phyloP scores from a whole-genome alignment of 1,140 invertebrate species.

The Vanessa atalanta region DNA sequence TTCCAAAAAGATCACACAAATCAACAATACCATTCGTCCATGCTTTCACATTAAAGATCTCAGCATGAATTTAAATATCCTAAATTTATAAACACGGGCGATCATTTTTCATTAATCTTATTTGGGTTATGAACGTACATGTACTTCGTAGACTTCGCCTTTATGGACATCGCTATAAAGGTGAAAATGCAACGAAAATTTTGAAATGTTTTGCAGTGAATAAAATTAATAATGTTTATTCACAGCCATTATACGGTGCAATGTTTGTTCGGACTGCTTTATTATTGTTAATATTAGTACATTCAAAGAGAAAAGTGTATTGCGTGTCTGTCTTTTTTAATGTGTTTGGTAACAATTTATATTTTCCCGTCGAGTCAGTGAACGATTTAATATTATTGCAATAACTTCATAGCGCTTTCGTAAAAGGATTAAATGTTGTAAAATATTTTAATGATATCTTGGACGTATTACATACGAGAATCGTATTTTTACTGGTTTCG shows the following conservation, averaged over 20 bases:
- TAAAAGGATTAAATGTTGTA: not conserved
- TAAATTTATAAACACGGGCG: slow-evolving; percentile 12
- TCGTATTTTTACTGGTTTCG: not conserved
- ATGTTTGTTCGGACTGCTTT: slow-evolving; percentile 18
- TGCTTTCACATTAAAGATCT: slow-evolving; percentile 13
- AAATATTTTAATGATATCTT: not conserved
- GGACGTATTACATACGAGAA: not conserved
- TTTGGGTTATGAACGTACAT: slow-evolving; percentile 28
- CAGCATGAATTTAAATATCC: slow-evolving; percentile 16
- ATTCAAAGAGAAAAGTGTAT: slow-evolving; percentile 19
- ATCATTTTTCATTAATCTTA: slow-evolving; percentile 30
- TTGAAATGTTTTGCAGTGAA: not conserved
- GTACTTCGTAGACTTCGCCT: not conserved
- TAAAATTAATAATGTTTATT: slow-evolving; percentile 12
- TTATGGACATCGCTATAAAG: not conserved
- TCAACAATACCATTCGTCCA: not conserved
- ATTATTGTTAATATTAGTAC: slow-evolving; percentile 24
- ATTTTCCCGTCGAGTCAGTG: slow-evolving; percentile 10
- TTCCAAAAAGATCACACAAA: not conserved
- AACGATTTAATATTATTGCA: slow-evolving; percentile 12
- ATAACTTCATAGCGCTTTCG: not conserved
- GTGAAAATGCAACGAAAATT: not conserved
- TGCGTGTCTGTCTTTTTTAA: slow-evolving; percentile 22
- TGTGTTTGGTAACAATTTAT: slow-evolving; percentile 15
- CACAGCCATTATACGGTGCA: slow-evolving; percentile 8